Conservation (phyloP, 2,888 invertebrate species). For the Coenonympha glycerion region DNA sequence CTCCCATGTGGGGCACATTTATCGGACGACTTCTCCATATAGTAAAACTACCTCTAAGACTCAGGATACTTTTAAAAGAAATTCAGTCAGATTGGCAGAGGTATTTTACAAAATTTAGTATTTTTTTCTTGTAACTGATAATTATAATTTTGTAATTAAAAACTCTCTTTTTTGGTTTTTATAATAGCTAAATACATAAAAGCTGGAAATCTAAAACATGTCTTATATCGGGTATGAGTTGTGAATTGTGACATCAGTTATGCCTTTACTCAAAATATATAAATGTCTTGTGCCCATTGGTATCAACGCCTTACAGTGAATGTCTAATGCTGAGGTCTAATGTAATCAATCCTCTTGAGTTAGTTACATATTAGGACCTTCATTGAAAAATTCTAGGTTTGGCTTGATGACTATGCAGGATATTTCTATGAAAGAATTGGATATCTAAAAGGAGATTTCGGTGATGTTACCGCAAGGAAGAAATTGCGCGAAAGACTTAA, state of each 20-base stretch:
- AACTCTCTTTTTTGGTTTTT: no score
- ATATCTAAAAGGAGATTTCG: constrained; percentile 90
- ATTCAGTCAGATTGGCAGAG: constrained; percentile 94
- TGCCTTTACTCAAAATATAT: no score
- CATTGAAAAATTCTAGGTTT: constrained; percentile 81
- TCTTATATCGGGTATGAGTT: no score
- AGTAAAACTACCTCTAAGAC: no score
- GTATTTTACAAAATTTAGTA: constrained; percentile 36
- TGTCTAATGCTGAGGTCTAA: no score
- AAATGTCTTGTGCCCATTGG: no score
- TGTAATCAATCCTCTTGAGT: no score
- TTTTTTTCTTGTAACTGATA: neutral
- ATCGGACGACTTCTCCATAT: constrained; percentile 95
- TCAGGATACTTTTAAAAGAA: constrained; percentile 88
- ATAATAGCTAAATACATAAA: no score
- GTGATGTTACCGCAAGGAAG: constrained; percentile 88
- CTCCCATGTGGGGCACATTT: constrained; percentile 98
- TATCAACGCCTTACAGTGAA: no score
- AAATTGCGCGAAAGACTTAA: constrained; percentile 84
- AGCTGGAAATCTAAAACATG: no score
- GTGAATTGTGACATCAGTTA: no score
- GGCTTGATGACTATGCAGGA: constrained; percentile 96
- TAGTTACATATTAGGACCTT: no score
- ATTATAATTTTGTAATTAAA: neutral
- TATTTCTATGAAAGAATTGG: constrained; percentile 98